phyloP scores from a whole-genome alignment of 2,113 vertebrate genomes.

The Leptobrachium ailaonicum region DNA sequence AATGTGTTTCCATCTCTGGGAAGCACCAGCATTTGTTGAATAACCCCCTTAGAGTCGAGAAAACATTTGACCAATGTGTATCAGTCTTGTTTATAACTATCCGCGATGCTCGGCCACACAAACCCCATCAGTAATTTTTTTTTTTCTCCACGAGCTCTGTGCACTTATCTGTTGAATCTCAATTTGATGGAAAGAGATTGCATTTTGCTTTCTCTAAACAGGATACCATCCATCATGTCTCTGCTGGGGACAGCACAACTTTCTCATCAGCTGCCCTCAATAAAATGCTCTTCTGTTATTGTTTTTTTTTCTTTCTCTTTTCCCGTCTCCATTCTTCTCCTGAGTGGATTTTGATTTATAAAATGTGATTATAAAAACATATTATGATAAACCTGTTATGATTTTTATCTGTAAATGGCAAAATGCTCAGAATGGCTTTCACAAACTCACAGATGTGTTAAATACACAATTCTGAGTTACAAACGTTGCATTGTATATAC shows the following conservation, averaged over 20 bases:
- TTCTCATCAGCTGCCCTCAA: constrained; percentile 21
- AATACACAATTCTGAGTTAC: no score
- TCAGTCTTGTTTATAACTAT: constrained; percentile 16
- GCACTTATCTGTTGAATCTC: constrained; percentile 35
- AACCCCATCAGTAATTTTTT: constrained; percentile 18
- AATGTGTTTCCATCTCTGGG: no score
- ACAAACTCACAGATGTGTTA: no score
- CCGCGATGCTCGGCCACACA: constrained; percentile 19
- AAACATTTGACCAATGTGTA: neutral
- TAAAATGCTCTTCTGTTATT: constrained; percentile 11
- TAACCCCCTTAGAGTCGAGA: no score
- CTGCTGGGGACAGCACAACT: constrained; percentile 15
- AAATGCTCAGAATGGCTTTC: neutral
- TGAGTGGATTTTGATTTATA: constrained; percentile 27
- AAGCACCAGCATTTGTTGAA: no score
- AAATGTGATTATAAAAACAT: constrained; percentile 13
- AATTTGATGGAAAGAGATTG: constrained; percentile 33
- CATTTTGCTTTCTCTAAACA: constrained; percentile 26
- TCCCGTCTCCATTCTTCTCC: neutral
- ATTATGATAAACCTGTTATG: constrained; percentile 6
- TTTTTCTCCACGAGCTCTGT: constrained; percentile 22
- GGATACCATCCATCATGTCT: constrained; percentile 27
- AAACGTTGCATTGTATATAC: no score
- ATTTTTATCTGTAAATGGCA: constrained; percentile 17
- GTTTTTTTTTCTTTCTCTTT: constrained; percentile 8